Conservation (phyloP, 1,140 invertebrate species). For the Neuroterus valhalla region DNA sequence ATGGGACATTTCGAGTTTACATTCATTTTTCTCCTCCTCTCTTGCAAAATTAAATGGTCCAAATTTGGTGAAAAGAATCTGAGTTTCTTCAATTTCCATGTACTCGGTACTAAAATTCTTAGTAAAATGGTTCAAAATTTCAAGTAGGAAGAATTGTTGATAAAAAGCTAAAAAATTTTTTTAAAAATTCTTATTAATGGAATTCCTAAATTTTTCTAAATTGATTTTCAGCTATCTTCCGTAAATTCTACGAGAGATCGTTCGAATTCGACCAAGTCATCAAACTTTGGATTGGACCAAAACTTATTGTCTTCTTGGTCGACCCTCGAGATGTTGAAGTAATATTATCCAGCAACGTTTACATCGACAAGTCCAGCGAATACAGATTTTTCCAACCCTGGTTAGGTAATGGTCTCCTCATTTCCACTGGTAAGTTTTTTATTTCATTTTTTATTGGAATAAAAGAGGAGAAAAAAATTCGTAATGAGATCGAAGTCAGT, state of each 20-base stretch:
- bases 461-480: neutral
- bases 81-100: too few species aligned
- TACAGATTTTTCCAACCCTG: slow-evolving; percentile 85
- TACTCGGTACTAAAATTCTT: too few species aligned
- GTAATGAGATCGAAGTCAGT: too few species aligned
- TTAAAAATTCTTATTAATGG: too few species aligned
- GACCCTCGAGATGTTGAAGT: slow-evolving; percentile 85
- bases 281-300: slow-evolving; percentile 84
- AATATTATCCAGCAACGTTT: slow-evolving; percentile 83
- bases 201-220: slow-evolving; percentile 29
- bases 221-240: slow-evolving; percentile 79
- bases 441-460: neutral
- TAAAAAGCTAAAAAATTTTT: too few species aligned
- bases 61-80: too few species aligned
- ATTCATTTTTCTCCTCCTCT: too few species aligned
- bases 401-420: slow-evolving; percentile 85
- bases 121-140: too few species aligned
- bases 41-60: too few species aligned
- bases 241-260: slow-evolving; percentile 77
- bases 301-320: slow-evolving; percentile 82
- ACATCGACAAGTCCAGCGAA: slow-evolving; percentile 84
- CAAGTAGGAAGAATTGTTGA: too few species aligned
- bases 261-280: slow-evolving; percentile 78
- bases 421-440: slow-evolving; percentile 79
- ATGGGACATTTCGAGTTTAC: too few species aligned